Base-by-base conservation (phyloP, 2,888 invertebrate genomes). In the Ceraclea dissimilis region DNA sequence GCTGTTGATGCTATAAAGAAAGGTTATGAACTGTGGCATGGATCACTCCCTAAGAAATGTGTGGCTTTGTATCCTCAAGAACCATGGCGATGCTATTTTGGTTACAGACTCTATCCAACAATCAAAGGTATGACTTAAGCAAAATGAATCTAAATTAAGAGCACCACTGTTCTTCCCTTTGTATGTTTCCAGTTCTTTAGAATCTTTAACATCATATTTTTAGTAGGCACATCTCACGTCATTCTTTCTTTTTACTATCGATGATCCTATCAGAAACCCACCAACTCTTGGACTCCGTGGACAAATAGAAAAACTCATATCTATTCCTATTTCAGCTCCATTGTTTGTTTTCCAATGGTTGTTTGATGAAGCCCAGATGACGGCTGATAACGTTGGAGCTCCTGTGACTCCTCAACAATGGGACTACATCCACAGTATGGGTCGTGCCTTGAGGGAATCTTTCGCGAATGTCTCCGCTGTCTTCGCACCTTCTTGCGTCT, bases 311-410 rank as follows among this genome's bases (percentile, higher is more conserved):
- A n/a, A n/a, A n/a, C n/a, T n/a, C n/a, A n/a, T n/a, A n/a, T n/a
- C n/a, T n/a, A 6, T 26, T 26, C 4, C 13, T 46, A 10, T 68
- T 70, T 44, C 71, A 84, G 94, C 90, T 51, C 93, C 94, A 0
- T 78, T 95, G 21, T 96, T 95, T 70, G 87, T 96, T 20, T 92
- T 95, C 69, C 95, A 95, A 80, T 94, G 93, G 84, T 78, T 95
- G 51, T 95, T 93, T 70, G 95, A 96, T 70, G 93, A 94, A 68
- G 94, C 94, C 2, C 95, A 95, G 75, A 86, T 96, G 80, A 85
- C 90, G 26, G 93, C 90, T 0, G 93, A 93, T 70, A 94, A 94
- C 65, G 91, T 95, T 1, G 90, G 91, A 0, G 85, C 91, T 0
- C 93, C 93, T 1, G 85, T 90, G 2, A 88, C 92, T 13, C 88